phyloP scores from a whole-genome alignment of 2,888 invertebrate species.

The Sepioteuthis lessoniana region DNA sequence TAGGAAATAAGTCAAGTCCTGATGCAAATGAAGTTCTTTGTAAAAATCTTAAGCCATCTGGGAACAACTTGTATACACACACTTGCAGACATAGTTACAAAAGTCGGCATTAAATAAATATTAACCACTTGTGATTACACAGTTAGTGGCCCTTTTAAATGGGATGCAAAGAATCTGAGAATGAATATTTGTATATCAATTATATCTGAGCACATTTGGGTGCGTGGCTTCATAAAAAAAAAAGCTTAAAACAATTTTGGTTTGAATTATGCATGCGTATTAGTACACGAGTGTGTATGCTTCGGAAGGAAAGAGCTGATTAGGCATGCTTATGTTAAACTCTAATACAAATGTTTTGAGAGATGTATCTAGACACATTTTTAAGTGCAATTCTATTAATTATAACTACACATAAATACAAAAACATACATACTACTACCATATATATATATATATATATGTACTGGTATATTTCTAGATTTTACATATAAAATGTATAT shows the following conservation, averaged over 20 bases:
- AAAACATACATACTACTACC: no score
- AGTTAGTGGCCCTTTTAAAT: background rate
- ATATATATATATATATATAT: no score
- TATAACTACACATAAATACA: background rate
- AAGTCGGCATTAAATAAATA: background rate
- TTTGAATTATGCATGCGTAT: background rate
- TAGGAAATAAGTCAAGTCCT: background rate
- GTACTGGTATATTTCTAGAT: no score
- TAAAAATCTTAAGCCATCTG: background rate
- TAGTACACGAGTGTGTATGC: background rate
- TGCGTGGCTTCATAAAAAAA: background rate
- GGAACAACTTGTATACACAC: background rate
- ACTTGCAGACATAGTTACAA: background rate
- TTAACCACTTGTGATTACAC: background rate
- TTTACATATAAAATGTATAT: no score
- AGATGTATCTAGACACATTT: background rate
- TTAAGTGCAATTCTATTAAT: background rate
- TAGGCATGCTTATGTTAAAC: no score
- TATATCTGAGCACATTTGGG: background rate
- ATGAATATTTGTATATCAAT: background rate
- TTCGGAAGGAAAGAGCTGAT: background rate
- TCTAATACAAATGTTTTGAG: background rate
- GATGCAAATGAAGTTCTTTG: background rate
- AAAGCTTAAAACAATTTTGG: no score
- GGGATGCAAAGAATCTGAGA: background rate